Conservation (phyloP, 1,140 invertebrate species). For the Schlechtendalia chinensis region DNA sequence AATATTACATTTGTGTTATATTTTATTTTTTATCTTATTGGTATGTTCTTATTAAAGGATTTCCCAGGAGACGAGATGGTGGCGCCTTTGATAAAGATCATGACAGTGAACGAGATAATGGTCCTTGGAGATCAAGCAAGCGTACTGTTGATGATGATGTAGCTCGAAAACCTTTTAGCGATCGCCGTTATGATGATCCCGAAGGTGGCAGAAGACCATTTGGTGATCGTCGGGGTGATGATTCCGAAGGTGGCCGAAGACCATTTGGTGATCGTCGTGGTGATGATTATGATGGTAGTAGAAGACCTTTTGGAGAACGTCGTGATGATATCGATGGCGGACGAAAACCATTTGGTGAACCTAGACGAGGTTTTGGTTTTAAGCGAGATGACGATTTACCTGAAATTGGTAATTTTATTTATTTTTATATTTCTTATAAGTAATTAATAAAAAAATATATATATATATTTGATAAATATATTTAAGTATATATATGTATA, state of each 20-base stretch:
- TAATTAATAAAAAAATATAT: not conserved
- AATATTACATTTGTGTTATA: not conserved
- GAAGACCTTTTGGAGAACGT: constrained; percentile 37
- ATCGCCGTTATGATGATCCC: constrained; percentile 22
- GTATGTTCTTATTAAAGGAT: constrained; percentile 11
- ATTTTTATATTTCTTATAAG: too few relatives aligned
- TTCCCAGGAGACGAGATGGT: constrained; percentile 32
- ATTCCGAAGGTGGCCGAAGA: constrained; percentile 11
- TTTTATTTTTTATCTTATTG: not conserved
- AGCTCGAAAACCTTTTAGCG: constrained; percentile 17
- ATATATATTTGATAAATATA: not conserved
- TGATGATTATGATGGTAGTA: constrained; percentile 26
- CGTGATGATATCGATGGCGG: constrained; percentile 27
- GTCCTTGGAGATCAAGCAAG: constrained; percentile 24
- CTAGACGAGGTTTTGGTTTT: constrained; percentile 41
- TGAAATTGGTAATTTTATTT: constrained; percentile 31
- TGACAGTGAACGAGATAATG: constrained; percentile 34
- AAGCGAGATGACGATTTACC: constrained; percentile 45
- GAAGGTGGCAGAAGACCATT: constrained; percentile 21
- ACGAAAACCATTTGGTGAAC: constrained; percentile 38
- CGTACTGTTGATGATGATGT: constrained; percentile 35
- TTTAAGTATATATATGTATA: too few relatives aligned
- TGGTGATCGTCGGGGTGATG: constrained; percentile 17
- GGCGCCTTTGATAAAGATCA: constrained; percentile 48
- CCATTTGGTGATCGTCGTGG: constrained; percentile 29